A percentile compares a stretch with the other conserved stretches of the same genome.
Conservation (phyloP, 2,888 invertebrate species). For the Dione juno region DNA sequence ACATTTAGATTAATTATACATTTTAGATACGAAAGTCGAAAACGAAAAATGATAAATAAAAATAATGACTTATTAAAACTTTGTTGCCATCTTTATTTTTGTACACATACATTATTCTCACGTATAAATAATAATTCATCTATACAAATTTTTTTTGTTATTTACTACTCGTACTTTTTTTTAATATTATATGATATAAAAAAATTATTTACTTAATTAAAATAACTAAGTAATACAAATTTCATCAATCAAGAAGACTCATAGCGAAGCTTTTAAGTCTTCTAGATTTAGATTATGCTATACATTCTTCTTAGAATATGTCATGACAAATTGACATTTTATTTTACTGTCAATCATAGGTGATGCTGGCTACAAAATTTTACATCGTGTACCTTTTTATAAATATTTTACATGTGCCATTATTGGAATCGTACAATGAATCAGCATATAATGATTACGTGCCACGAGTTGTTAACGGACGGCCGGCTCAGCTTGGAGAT, state of each 20-base stretch:
- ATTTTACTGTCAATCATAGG: conserved; percentile 27
- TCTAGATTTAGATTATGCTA: not conserved
- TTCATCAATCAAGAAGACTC: too few species aligned
- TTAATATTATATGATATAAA: too few species aligned
- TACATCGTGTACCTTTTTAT: conserved; percentile 31
- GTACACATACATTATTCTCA: too few species aligned
- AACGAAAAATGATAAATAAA: not conserved
- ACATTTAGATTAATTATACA: too few species aligned
- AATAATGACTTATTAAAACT: not conserved
- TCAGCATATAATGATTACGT: conserved; percentile 38
- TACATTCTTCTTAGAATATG: not conserved
- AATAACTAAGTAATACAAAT: too few species aligned
- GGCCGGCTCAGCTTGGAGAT: conserved; percentile 58
- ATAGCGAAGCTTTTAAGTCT: not conserved
- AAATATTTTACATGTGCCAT: conserved; percentile 13
- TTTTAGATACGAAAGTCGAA: not conserved
- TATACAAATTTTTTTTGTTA: not conserved
- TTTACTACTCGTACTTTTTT: too few species aligned
- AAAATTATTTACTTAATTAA: too few species aligned
- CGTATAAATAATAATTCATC: not conserved
- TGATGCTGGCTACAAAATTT: conserved; percentile 35
- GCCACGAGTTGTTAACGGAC: conserved; percentile 58
- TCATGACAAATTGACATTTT: not conserved
- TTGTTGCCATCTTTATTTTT: not conserved
- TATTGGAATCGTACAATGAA: conserved; percentile 17